Evolutionary conservation across 2,888 invertebrate genomes (phyloP), one percentile per base, ranked within the genome.

Genomic region (Pemphredon lugubris): DNA sequence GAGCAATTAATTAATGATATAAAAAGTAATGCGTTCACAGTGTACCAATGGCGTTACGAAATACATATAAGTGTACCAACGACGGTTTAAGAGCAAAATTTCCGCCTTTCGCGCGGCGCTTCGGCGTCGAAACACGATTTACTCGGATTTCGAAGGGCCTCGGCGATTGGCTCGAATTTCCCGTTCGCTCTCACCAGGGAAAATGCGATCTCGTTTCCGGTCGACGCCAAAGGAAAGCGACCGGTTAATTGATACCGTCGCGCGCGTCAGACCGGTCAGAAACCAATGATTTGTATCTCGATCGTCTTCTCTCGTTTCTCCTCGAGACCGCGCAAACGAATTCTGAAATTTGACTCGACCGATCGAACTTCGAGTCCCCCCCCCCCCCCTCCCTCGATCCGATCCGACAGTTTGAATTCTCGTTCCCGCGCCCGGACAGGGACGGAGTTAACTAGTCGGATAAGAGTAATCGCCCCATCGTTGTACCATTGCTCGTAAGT

Each of bases 51-150:
- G n/a, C n/a, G n/a, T n/a, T n/a, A n/a, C n/a, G n/a, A n/a, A n/a
- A n/a, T n/a, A n/a, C n/a, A n/a, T n/a, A n/a, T n/a, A n/a, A n/a
- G n/a, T n/a, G n/a, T n/a, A n/a, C n/a, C n/a, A n/a, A n/a, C n/a
- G n/a, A n/a, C n/a, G 47, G 48, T 39, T 51, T 50, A n/a, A 44
- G 40, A 51, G 45, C n/a, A 59, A 66, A 75, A 73, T 75, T 64
- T 70, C 61, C 51, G 50, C 42, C 58, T 63, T 67, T 59, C 59
- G 20, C 44, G n/a, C 53, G 51, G 50, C 44, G 44, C 61, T 60
- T 58, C 68, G 54, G 42, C 30, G 44, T n/a, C 55, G 57, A 48
- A 69, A 66, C 45, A 50, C 66, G 77, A 78, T 77, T 75, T 67
- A 47, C 55, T 61, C 42, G 51, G 23, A 16, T 50, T 30, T 45